phyloP scores from a whole-genome alignment of 2,797 vertebrate genomes.

The Spinus olivaceus region DNA sequence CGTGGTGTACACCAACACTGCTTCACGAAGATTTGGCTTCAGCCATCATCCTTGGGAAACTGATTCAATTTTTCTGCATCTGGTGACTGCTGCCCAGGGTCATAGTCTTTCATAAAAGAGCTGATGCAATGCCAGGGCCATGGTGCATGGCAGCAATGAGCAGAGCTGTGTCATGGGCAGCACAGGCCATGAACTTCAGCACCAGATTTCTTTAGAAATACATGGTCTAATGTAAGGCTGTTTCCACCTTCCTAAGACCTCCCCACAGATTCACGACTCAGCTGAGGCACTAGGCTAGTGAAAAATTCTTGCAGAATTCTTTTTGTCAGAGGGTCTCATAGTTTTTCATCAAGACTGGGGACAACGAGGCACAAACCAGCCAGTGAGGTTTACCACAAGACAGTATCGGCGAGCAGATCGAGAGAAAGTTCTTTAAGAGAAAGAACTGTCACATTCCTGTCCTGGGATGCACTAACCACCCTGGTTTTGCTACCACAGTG shows the following conservation, averaged over 20 bases:
- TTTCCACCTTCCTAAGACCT: not conserved
- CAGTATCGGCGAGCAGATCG: not conserved
- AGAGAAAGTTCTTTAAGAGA: not conserved
- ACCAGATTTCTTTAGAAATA: not conserved
- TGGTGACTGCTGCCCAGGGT: not conserved
- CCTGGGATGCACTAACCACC: not conserved
- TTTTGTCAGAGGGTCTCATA: not conserved
- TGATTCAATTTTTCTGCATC: not conserved
- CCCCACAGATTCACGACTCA: not conserved
- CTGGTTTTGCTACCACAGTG: not conserved
- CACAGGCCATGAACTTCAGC: not conserved
- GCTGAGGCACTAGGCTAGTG: not conserved
- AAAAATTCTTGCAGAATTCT: not conserved
- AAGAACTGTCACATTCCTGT: not conserved
- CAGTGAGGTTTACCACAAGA: not conserved
- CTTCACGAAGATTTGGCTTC: not conserved
- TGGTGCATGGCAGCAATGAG: not conserved
- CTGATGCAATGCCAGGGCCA: not conserved
- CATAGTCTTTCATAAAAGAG: not conserved
- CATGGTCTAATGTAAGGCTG: not conserved
- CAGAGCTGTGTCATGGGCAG: not conserved
- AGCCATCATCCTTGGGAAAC: not conserved
- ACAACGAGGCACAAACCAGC: not conserved
- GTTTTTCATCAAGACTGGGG: not conserved
- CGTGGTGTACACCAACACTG: not conserved